These are phyloP conservation scores for Caenorhabditis sp. DNA, from an alignment of 2,888 invertebrate species.

Conservation along the genomic window DNA sequence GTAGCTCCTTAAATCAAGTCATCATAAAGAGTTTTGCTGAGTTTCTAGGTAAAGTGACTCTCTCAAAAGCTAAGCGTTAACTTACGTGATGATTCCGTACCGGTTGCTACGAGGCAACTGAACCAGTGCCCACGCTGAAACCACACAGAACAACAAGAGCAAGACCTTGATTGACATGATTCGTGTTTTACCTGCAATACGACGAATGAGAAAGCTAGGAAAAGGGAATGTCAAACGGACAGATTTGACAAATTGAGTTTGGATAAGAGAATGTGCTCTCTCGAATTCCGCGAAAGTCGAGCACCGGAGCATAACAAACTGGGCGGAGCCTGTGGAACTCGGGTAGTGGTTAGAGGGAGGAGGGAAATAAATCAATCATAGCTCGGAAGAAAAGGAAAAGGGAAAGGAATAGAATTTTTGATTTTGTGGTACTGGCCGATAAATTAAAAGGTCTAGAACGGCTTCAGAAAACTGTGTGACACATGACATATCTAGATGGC, in stretches of 20 bases:
- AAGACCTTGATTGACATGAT: constrained; percentile 42
- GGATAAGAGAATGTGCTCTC: constrained; percentile 18
- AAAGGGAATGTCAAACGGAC: constrained; percentile 27
- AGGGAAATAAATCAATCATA: constrained; percentile 52
- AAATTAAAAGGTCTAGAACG: neutral
- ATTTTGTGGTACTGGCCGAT: constrained; percentile 9
- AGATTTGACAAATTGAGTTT: constrained; percentile 46
- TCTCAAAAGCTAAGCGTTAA: neutral
- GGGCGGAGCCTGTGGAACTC: constrained; percentile 33
- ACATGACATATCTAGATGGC: neutral
- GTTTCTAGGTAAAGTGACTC: neutral
- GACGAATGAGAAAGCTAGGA: neutral
- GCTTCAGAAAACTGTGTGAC: neutral
- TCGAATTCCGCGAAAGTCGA: neutral
- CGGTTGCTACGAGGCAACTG: constrained; percentile 53
- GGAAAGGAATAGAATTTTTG: neutral
- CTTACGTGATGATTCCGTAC: constrained; percentile 59
- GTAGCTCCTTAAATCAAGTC: constrained; percentile 35
- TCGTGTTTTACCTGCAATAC: constrained; percentile 53
- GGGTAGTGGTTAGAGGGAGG: neutral
- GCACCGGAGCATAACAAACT: constrained; percentile 2
- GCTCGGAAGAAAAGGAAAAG: constrained; percentile 14
- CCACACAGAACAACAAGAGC: constrained; percentile 33
- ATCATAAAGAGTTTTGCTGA: neutral
- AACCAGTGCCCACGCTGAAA: constrained; percentile 36